Conservation (phyloP, 2,113 vertebrate species). For the Aspiorhynchus laticeps region DNA sequence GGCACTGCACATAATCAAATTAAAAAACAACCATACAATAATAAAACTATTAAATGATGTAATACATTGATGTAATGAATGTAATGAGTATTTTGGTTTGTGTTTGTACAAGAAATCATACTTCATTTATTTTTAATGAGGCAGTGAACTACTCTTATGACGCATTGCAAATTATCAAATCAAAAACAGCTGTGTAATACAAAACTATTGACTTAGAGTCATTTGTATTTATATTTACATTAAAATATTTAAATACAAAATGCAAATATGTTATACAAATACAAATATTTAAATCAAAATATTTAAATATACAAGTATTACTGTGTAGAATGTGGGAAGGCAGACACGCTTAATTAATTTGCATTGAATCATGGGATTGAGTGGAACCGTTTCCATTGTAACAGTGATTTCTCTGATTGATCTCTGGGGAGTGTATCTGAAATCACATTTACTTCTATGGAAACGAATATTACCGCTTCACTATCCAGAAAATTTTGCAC, state of each 20-base stretch:
- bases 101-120: too few relatives aligned
- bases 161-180: neutral
- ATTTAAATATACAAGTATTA: neutral
- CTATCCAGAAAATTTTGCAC: neutral
- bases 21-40: neutral
- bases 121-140: neutral
- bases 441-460: neutral
- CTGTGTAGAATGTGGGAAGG: neutral
- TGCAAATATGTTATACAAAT: neutral
- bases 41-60: too few relatives aligned
- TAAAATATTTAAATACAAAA: neutral
- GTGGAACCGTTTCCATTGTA: too few relatives aligned
- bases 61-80: too few relatives aligned
- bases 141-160: neutral
- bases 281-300: neutral
- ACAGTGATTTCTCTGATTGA: neutral
- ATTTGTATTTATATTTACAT: neutral
- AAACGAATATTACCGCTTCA: neutral
- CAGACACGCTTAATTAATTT: neutral
- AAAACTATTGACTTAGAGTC: too few relatives aligned
- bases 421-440: neutral
- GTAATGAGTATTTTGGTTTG: too few relatives aligned
- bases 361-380: neutral
- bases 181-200: neutral
- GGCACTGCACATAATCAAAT: neutral